Conservation (phyloP, 2,113 vertebrate genomes). For the Burhinus oedicnemus region DNA sequence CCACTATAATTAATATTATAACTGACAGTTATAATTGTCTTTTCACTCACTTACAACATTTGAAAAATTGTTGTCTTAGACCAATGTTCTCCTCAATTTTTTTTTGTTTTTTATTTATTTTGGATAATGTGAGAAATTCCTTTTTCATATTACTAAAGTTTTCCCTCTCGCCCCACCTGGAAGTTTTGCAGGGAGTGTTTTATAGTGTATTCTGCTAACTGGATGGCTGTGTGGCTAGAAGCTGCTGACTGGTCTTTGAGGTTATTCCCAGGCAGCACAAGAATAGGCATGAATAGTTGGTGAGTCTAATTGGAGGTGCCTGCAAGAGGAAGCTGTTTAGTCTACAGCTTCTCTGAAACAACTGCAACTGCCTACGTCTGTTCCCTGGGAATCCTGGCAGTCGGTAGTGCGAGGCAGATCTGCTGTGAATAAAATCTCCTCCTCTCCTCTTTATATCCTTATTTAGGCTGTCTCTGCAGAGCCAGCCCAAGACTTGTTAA, state of each 20-base stretch:
- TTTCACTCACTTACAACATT: background rate
- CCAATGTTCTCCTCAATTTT: background rate
- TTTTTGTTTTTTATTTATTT: background rate
- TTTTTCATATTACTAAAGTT: background rate
- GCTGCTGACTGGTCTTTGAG: background rate
- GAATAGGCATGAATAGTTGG: background rate
- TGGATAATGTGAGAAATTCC: background rate
- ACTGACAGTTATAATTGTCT: background rate
- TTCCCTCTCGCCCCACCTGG: rapidly evolving
- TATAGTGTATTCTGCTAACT: background rate
- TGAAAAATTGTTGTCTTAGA: background rate
- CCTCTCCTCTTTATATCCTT: background rate
- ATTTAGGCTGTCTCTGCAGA: background rate
- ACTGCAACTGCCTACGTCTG: background rate
- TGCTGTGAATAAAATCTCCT: background rate
- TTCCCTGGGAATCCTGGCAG: background rate
- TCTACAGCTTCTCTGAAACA: background rate
- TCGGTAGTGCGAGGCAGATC: background rate
- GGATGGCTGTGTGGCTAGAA: background rate
- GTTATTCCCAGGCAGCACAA: background rate
- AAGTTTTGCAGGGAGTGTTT: background rate
- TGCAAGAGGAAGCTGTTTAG: background rate
- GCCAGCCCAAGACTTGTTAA: background rate
- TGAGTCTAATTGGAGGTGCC: background rate
- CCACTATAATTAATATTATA: background rate